Percentiles rank a stretch among this genome's conserved stretches.
Conservation (phyloP, 2,888 invertebrate species). For the Athrips mouffetella region DNA sequence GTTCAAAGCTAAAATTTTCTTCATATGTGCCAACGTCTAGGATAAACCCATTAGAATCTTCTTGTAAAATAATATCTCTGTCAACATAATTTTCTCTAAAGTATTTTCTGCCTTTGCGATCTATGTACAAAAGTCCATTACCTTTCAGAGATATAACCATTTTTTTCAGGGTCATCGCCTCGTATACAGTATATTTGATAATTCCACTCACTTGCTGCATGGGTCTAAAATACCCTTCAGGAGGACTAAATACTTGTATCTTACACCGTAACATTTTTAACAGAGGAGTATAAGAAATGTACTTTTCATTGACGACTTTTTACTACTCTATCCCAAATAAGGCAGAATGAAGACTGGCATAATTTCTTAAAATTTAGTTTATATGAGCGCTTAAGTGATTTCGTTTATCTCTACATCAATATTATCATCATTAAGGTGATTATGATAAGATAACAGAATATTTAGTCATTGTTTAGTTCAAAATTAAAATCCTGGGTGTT, state of each 20-base stretch:
- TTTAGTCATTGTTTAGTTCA: neutral
- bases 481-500: neutral
- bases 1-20: constrained; percentile 1
- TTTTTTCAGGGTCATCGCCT: neutral
- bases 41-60: neutral
- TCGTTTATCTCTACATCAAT: neutral
- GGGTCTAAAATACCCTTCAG: neutral
- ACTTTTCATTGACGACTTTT: too few species aligned
- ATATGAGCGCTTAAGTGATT: neutral
- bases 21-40: neutral
- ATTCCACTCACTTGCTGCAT: neutral
- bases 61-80: neutral
- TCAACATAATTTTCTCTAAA: constrained; percentile 5
- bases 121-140: neutral
- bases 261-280: constrained; percentile 12
- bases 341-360: neutral
- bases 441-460: neutral
- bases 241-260: constrained; percentile 11
- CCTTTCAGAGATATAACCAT: constrained; percentile 8
- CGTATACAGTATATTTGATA: constrained; percentile 6
- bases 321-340: neutral
- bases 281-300: too few species aligned
- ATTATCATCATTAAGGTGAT: neutral
- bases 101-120: neutral
- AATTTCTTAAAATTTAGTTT: neutral